phyloP scores from a whole-genome alignment of 2,888 invertebrate species.

The Cerastis leucographa region DNA sequence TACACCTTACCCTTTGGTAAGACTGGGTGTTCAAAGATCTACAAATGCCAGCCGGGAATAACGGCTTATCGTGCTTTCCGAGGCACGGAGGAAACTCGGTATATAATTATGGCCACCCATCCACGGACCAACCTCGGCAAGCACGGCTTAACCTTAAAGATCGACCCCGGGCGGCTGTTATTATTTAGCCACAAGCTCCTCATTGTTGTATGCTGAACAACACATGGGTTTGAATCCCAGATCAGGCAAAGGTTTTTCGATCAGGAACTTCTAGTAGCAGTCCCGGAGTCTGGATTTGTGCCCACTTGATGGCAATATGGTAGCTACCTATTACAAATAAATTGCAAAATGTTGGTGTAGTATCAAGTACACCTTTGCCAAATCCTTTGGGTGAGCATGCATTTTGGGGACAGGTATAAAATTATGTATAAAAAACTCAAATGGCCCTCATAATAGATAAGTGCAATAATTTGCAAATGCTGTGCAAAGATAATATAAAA shows the following conservation, averaged over 20 bases:
- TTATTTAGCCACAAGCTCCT: too few relatives aligned
- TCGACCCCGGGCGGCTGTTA: too few relatives aligned
- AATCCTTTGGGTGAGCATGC: not conserved
- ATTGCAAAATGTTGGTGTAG: not conserved
- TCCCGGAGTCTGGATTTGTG: not conserved
- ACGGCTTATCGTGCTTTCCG: too few relatives aligned
- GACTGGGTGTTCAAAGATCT: too few relatives aligned
- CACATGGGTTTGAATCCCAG: not conserved
- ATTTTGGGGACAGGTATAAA: not conserved
- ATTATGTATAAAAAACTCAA: not conserved
- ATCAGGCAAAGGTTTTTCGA: not conserved
- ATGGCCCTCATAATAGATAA: constrained; percentile 26
- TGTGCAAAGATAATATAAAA: constrained; percentile 21
- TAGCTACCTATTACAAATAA: not conserved
- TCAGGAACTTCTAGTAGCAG: not conserved
- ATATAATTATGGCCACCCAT: too few relatives aligned
- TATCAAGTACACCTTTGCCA: not conserved
- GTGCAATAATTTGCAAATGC: constrained; percentile 28
- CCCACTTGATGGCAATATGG: not conserved
- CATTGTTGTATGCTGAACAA: not conserved
- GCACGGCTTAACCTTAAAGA: too few relatives aligned
- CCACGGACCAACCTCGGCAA: too few relatives aligned
- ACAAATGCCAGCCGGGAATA: too few relatives aligned
- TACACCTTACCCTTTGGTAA: too few relatives aligned
- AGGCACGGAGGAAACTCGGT: too few relatives aligned